phyloP scores from a whole-genome alignment of 2,888 invertebrate species.

The Nipponacmea schrenckii region DNA sequence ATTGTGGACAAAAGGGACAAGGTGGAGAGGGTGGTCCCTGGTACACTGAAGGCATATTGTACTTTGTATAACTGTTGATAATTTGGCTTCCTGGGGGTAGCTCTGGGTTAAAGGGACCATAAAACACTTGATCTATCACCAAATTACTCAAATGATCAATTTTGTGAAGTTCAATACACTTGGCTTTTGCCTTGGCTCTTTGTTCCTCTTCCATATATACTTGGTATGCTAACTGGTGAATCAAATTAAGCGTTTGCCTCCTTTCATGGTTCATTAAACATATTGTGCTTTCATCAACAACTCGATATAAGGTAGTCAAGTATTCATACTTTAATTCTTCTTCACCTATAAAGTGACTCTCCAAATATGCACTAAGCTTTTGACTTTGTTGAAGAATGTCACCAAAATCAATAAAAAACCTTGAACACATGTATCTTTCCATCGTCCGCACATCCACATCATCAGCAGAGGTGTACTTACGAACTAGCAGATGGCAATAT shows the following conservation, averaged over 20 bases:
- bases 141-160: constrained; percentile 63
- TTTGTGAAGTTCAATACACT: constrained; percentile 61
- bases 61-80: constrained; percentile 44
- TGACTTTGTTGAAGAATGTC: constrained; percentile 93
- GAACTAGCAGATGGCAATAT: constrained; percentile 96
- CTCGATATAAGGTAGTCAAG: constrained; percentile 92
- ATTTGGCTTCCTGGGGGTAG: constrained; percentile 55
- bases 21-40: constrained; percentile 46
- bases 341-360: constrained; percentile 90
- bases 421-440: constrained; percentile 99
- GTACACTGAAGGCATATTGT: constrained; percentile 47
- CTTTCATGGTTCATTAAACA: constrained; percentile 99
- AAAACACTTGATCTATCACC: constrained; percentile 67
- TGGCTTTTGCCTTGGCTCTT: constrained; percentile 69
- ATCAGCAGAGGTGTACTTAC: constrained; percentile 90
- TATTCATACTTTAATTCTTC: constrained; percentile 87
- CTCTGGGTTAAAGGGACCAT: constrained; percentile 55
- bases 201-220: constrained; percentile 72
- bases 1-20: constrained; percentile 54
- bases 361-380: constrained; percentile 95
- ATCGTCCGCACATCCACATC: constrained; percentile 86
- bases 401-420: constrained; percentile 99
- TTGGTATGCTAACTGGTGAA: constrained; percentile 92
- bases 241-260: constrained; percentile 92
- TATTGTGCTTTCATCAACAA: constrained; percentile 97